Percentiles rank a stretch among this genome's conserved stretches.
These are phyloP conservation scores for Hemichromis elongatus DNA, from an alignment of 2,113 vertebrate species.

Conservation along the genomic window DNA sequence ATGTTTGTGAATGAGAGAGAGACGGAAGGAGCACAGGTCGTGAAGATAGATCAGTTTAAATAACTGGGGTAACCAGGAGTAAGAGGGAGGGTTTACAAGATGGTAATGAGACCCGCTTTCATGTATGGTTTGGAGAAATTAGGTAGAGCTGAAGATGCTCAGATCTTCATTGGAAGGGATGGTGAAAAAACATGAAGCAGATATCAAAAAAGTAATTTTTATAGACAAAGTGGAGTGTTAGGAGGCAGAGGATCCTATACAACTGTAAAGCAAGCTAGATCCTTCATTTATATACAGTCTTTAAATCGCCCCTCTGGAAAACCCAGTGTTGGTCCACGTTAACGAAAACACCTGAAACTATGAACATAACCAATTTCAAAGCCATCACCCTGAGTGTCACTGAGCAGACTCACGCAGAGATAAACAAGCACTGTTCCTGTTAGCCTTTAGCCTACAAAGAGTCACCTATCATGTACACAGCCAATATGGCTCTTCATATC, in stretches of 20 bases:
- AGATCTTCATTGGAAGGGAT: neutral
- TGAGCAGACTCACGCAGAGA: neutral
- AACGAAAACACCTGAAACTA: neutral
- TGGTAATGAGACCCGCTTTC: neutral
- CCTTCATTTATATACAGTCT: neutral
- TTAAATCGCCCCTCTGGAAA: neutral
- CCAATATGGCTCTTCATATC: neutral
- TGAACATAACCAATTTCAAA: neutral
- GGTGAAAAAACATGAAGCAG: neutral
- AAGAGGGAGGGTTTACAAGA: neutral
- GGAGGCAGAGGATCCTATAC: neutral
- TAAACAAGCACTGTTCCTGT: neutral
- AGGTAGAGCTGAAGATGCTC: neutral
- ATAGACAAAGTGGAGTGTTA: neutral
- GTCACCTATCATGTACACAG: neutral
- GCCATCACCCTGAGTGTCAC: neutral
- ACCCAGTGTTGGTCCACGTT: neutral
- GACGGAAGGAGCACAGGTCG: neutral
- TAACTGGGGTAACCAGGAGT: neutral
- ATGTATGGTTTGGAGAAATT: neutral
- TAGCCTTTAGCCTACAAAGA: neutral
- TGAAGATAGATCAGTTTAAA: neutral
- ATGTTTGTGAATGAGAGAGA: neutral
- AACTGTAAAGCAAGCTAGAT: neutral
- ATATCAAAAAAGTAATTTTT: neutral